Base-by-base conservation (phyloP, 2,113 vertebrate genomes). In the Proteles cristata region DNA sequence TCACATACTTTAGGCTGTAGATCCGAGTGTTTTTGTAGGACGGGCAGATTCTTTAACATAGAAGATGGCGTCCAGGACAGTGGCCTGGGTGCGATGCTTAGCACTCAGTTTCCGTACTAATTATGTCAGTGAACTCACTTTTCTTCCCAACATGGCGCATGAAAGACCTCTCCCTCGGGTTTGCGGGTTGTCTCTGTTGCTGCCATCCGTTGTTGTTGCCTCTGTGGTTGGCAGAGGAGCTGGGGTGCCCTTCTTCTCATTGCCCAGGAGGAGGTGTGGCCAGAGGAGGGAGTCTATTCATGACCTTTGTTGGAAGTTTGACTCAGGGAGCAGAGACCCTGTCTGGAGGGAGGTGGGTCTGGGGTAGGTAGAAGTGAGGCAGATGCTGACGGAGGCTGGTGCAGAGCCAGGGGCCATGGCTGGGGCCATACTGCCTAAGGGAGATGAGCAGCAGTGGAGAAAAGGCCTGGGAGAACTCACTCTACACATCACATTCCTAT, bases 1-100 rank as follows among this genome's bases (percentile, higher is more conserved):
- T 88, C 95, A 90, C 69, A 85, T 74, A 61, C 87, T 48, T 81
- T 43, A 77, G 71, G 65, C 33, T 48, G 25, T 85, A 84, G 83
- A 92, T 92, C 61, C 50, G 77, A 28, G 53, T 31, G 68, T 93
- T 65, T 86, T 43, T 43, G 39, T 8, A 61, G n/a, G 80, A 93
- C 69, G 17, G 7, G 14, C 26, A 0, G 31, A 65, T 77, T 96
- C 83, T 85, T 26, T 53, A n/a, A 74, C 11, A 0, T 39, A 55
- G n/a, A 86, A 12, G 12, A 63, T 71, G 76, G 43, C 43, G 4
- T n/a, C 33, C n/a, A 74, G 68, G 90, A n/a, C n/a, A 43, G 10
- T 50, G 25, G 8, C 31, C 83, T 53, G 55, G 5, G 19, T 33
- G 0, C 53, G 17, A 39, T 31, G 39, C 65, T 45, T 61, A 71